Conservation (phyloP, 2,888 invertebrate species). For the Drosophila paracracens region DNA sequence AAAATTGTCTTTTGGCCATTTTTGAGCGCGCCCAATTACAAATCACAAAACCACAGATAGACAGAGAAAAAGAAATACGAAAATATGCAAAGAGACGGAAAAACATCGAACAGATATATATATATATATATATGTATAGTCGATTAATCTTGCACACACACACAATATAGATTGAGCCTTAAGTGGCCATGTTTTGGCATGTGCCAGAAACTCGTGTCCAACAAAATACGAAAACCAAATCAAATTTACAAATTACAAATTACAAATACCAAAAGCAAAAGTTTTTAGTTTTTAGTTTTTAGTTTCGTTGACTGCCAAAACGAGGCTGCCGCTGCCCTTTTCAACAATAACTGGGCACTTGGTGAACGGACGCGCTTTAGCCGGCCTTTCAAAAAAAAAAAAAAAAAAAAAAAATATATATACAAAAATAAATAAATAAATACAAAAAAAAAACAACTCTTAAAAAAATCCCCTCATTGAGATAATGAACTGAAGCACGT, state of each 20-base stretch:
- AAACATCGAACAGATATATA: constrained; percentile 3
- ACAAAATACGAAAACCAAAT: constrained; percentile 12
- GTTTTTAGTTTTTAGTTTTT: constrained; percentile 2
- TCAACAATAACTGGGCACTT: constrained; percentile 18
- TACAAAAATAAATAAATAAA: constrained; percentile 24
- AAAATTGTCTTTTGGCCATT: constrained; percentile 26
- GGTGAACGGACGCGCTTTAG: constrained; percentile 30
- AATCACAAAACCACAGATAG: constrained; percentile 8
- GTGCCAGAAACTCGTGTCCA: constrained; percentile 42
- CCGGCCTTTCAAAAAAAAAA: constrained; percentile 46
- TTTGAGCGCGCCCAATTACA: constrained; percentile 30
- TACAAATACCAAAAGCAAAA: constrained; percentile 33
- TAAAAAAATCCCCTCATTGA: constrained; percentile 9
- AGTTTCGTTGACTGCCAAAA: constrained; percentile 18
- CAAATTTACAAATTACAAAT: constrained; percentile 14
- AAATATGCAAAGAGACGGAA: constrained; percentile 23
- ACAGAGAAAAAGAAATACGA: constrained; percentile 2
- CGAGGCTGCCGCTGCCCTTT: constrained; percentile 38
- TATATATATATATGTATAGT: background rate
- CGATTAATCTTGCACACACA: constrained; percentile 55
- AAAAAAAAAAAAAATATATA: constrained; percentile 5
- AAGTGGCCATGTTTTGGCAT: constrained; percentile 66
- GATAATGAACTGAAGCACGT: constrained; percentile 14
- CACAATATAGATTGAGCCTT: constrained; percentile 49
- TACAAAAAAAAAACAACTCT: constrained; percentile 4